Evolutionary conservation across 1,140 invertebrate species (phyloP).

Genomic region (Battus philenor): DNA sequence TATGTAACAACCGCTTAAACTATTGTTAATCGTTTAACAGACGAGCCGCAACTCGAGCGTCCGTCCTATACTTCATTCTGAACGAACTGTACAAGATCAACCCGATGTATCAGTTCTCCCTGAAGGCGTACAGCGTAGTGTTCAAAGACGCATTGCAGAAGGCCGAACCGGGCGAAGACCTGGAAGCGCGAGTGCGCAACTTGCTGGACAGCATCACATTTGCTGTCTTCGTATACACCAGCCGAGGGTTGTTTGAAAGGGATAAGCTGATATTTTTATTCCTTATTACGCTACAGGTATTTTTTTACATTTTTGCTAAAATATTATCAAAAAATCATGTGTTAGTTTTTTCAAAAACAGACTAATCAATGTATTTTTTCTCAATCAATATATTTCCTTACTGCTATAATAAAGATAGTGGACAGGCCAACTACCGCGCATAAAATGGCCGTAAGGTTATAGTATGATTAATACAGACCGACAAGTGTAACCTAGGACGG

Average conservation of each 20-base stretch:
- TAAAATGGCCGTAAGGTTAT: neutral
- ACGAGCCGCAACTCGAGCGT: constrained; percentile 89
- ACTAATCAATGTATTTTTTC: too few relatives aligned
- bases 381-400: too few relatives aligned
- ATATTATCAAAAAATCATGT: too few relatives aligned
- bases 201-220: constrained; percentile 93
- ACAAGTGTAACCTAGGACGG: too few relatives aligned
- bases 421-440: neutral
- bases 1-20: too few relatives aligned
- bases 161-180: constrained; percentile 81
- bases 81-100: constrained; percentile 96
- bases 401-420: neutral
- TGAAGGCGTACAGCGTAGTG: constrained; percentile 95
- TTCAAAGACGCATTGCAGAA: constrained; percentile 91
- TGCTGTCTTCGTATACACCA: constrained; percentile 91
- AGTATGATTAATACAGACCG: too few relatives aligned
- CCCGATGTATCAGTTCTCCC: constrained; percentile 96
- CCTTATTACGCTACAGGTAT: constrained; percentile 90
- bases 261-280: constrained; percentile 95
- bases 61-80: constrained; percentile 95
- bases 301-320: neutral
- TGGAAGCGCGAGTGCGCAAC: constrained; percentile 84
- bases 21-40: too few relatives aligned
- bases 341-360: too few relatives aligned
- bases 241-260: constrained; percentile 92